A percentile compares a stretch with the other conserved stretches of the same genome.
phyloP scores from a whole-genome alignment of 2,888 invertebrate genomes.

The Troilus luridus region DNA sequence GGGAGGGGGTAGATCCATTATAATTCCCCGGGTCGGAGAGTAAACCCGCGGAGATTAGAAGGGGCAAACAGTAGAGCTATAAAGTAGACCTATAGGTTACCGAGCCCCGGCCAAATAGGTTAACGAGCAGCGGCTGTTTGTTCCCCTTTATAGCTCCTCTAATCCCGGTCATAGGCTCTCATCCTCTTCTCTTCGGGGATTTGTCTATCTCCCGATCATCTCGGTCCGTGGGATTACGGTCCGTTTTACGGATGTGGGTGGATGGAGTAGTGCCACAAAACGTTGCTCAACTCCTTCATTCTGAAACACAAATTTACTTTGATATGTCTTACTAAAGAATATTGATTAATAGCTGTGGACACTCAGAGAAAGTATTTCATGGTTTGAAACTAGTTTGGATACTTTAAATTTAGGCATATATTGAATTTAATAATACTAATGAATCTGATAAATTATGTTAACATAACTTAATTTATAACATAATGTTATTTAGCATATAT shows the following conservation, averaged over 20 bases:
- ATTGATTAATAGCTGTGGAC: too few species aligned
- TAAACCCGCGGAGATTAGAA: slow-evolving; percentile 11
- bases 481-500: too few species aligned
- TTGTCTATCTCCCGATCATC: not conserved
- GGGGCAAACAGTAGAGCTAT: slow-evolving; percentile 27
- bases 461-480: too few species aligned
- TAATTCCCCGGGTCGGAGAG: not conserved
- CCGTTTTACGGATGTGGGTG: not conserved
- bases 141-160: not conserved
- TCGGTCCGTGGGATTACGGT: not conserved
- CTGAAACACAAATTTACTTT: not conserved
- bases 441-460: too few species aligned
- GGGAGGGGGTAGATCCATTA: slow-evolving; percentile 16
- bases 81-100: slow-evolving; percentile 16
- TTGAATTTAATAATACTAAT: too few species aligned
- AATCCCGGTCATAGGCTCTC: slow-evolving; percentile 22
- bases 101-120: slow-evolving; percentile 1
- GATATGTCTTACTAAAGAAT: too few species aligned
- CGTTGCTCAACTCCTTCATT: not conserved
- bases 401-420: too few species aligned
- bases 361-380: too few species aligned
- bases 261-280: not conserved
- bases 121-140: slow-evolving; percentile 9
- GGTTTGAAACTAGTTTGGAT: too few species aligned
- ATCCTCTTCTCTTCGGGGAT: slow-evolving; percentile 17